phyloP scores from a whole-genome alignment of 2,797 vertebrate species.

The Amniataba percoides region DNA sequence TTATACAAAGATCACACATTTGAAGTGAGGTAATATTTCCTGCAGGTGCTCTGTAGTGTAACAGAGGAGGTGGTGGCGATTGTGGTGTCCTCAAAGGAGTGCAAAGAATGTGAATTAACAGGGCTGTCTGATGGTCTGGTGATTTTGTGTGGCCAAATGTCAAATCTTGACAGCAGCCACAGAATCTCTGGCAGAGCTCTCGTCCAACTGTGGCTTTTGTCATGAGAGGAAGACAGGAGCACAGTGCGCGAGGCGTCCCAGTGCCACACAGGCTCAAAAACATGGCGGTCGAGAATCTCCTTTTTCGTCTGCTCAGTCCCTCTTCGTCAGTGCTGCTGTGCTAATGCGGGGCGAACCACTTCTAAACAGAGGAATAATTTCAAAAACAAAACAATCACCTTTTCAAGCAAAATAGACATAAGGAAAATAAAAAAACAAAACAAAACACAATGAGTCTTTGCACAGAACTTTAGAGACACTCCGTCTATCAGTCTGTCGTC shows the following conservation, averaged over 20 bases:
- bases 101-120: conserved; percentile 38
- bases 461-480: conserved; percentile 49
- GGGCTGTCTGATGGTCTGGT: conserved; percentile 31
- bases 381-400: neutral
- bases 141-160: conserved; percentile 43
- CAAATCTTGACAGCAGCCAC: conserved; percentile 51
- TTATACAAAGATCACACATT: neutral
- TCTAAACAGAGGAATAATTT: conserved; percentile 22
- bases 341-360: conserved; percentile 4
- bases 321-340: neutral
- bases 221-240: conserved; percentile 29
- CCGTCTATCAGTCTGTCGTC: conserved; percentile 72
- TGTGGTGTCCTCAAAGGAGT: conserved; percentile 15
- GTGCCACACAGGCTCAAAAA: conserved; percentile 9
- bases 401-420: conserved; percentile 16
- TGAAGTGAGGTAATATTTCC: neutral
- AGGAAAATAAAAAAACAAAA: neutral
- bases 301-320: conserved; percentile 2
- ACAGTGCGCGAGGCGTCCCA: conserved; percentile 28
- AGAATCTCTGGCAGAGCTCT: conserved; percentile 42
- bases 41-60: conserved; percentile 2
- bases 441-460: conserved; percentile 28
- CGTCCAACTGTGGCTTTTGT: conserved; percentile 47
- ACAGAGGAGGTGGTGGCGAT: neutral
- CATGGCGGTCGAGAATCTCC: conserved; percentile 3